These are phyloP conservation scores for Oligia strigilis DNA, from an alignment of 2,888 invertebrate genomes.

Conservation along the genomic window DNA sequence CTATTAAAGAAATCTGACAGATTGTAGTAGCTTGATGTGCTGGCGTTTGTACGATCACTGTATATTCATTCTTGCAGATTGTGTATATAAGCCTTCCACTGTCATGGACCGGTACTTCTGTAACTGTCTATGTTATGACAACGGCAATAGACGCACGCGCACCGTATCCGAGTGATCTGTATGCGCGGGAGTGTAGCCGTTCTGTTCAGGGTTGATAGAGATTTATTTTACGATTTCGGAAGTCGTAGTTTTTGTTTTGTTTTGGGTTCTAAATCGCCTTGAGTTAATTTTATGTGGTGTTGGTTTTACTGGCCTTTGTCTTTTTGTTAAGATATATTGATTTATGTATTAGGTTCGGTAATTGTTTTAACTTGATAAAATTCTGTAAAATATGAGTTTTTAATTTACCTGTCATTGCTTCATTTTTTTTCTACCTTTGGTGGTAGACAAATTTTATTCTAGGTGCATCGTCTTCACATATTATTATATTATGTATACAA, in stretches of 20 bases:
- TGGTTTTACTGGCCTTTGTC: background rate
- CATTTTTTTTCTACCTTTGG: too few species aligned
- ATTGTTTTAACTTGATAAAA: background rate
- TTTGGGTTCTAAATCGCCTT: background rate
- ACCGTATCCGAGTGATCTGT: slow-evolving; percentile 60
- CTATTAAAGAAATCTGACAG: too few species aligned
- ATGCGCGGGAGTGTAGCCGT: slow-evolving; percentile 60
- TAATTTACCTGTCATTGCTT: too few species aligned
- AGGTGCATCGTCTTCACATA: too few species aligned
- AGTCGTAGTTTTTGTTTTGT: background rate
- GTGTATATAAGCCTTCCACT: background rate
- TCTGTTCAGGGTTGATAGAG: slow-evolving; percentile 58
- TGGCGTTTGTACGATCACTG: background rate
- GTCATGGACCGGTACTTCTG: slow-evolving; percentile 11
- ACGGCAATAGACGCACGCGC: slow-evolving; percentile 62
- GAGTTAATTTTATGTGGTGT: background rate
- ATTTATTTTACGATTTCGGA: slow-evolving; percentile 29
- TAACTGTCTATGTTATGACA: background rate
- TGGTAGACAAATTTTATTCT: too few species aligned
- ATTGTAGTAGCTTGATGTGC: too few species aligned
- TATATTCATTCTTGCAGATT: background rate
- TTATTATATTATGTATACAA: too few species aligned
- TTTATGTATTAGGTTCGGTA: background rate
- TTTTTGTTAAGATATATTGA: background rate
- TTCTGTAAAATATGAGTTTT: background rate